These are phyloP conservation scores for Gasterosteus aculeatus DNA, from an alignment of 2,113 vertebrate species.

Conservation along the genomic window DNA sequence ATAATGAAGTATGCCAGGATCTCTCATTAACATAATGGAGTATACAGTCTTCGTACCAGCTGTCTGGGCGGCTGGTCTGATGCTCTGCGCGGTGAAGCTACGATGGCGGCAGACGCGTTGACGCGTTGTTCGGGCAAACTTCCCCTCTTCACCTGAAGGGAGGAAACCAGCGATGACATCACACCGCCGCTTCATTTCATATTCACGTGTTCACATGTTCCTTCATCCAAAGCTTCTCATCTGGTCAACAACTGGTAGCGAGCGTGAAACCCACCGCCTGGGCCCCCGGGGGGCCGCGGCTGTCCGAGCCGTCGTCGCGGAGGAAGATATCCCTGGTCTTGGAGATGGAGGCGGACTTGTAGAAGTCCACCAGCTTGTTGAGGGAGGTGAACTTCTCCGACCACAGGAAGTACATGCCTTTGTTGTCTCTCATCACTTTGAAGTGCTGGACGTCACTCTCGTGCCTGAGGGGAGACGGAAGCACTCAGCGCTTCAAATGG, in stretches of 20 bases:
- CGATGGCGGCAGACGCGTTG: slow-evolving; percentile 6
- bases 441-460: slow-evolving; percentile 96
- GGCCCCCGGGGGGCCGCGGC: slow-evolving; percentile 11
- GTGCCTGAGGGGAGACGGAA: slow-evolving; percentile 79
- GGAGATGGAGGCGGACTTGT: slow-evolving; percentile 90
- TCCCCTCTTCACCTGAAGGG: slow-evolving; percentile 67
- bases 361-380: slow-evolving; percentile 95
- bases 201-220: not conserved
- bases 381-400: slow-evolving; percentile 93
- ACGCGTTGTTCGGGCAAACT: slow-evolving; percentile 65
- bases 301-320: slow-evolving; percentile 79
- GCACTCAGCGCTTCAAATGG: no score
- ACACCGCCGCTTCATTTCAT: not conserved
- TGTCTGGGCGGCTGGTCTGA: slow-evolving; percentile 67
- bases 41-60: slow-evolving; percentile 51
- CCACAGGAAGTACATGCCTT: slow-evolving; percentile 94
- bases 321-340: slow-evolving; percentile 91
- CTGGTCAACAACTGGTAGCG: not conserved
- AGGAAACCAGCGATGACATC: slow-evolving; percentile 2
- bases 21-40: no score
- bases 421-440: slow-evolving; percentile 93
- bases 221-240: not conserved
- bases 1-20: no score
- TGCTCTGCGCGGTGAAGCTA: slow-evolving; percentile 32
- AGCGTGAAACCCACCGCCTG: slow-evolving; percentile 39